phyloP scores from a whole-genome alignment of 2,797 vertebrate species.

The Amniataba percoides region DNA sequence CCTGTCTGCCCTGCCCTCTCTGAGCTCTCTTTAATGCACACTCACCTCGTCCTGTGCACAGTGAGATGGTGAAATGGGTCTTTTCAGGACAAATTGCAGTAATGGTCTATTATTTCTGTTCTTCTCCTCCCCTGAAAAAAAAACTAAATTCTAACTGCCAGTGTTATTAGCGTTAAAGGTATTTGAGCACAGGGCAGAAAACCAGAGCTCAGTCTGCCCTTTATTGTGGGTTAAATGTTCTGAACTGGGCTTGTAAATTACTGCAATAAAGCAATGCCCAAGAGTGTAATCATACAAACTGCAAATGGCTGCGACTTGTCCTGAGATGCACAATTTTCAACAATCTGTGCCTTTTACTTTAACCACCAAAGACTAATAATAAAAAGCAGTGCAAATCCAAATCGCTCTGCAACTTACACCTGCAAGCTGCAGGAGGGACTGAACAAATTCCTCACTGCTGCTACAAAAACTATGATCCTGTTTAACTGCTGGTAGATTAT shows the following conservation, averaged over 20 bases:
- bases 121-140: constrained; percentile 52
- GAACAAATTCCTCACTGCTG: background rate
- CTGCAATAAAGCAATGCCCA: constrained; percentile 57
- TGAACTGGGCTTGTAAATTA: constrained; percentile 63
- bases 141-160: constrained; percentile 47
- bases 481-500: too few relatives aligned
- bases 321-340: constrained; percentile 42
- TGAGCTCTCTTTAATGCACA: constrained; percentile 60
- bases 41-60: constrained; percentile 57
- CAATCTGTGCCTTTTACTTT: constrained; percentile 38
- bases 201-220: constrained; percentile 46
- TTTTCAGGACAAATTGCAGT: constrained; percentile 72
- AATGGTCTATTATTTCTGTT: constrained; percentile 70
- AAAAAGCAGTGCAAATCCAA: constrained; percentile 15
- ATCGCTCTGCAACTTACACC: background rate
- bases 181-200: constrained; percentile 49
- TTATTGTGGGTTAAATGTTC: constrained; percentile 62
- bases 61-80: constrained; percentile 60
- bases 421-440: background rate
- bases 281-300: constrained; percentile 49
- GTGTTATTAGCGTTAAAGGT: constrained; percentile 62
- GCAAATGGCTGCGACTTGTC: constrained; percentile 40
- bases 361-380: constrained; percentile 33
- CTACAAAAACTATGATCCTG: background rate
- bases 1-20: constrained; percentile 34